Evolutionary conservation across 1,140 invertebrate genomes (phyloP).

Genomic region (Megalonaias nervosa): DNA sequence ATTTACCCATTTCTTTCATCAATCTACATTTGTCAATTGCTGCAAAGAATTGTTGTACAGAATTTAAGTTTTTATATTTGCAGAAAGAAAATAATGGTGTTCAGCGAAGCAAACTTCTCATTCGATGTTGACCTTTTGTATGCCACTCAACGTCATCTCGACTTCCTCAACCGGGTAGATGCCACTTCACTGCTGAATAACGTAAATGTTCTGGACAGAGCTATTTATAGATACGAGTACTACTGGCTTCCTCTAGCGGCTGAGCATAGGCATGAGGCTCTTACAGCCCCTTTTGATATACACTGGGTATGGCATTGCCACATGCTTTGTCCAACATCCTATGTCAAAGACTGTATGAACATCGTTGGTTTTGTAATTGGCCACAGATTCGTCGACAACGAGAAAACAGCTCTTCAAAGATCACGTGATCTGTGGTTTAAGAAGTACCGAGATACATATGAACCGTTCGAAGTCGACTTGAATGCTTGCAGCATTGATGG

Average conservation of each 20-base stretch:
- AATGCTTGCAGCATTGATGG: background rate
- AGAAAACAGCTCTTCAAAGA: too few relatives aligned
- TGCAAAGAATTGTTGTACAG: too few relatives aligned
- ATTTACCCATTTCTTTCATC: too few relatives aligned
- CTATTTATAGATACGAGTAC: slow-evolving; percentile 22
- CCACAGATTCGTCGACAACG: slow-evolving; percentile 39
- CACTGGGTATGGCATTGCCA: slow-evolving; percentile 74
- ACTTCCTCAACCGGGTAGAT: slow-evolving; percentile 12
- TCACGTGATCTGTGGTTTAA: slow-evolving; percentile 12
- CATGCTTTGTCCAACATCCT: slow-evolving; percentile 69
- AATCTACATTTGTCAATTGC: too few relatives aligned
- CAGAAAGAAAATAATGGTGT: too few relatives aligned
- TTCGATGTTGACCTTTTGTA: slow-evolving; percentile 14
- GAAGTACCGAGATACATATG: slow-evolving; percentile 3
- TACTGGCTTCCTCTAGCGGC: slow-evolving; percentile 15
- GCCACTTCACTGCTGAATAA: background rate
- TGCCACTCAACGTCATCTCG: slow-evolving; percentile 1
- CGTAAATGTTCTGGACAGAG: slow-evolving; percentile 3
- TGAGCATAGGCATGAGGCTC: slow-evolving; percentile 17
- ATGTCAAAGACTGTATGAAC: slow-evolving; percentile 67
- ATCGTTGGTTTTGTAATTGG: slow-evolving; percentile 67
- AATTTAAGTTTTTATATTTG: too few relatives aligned
- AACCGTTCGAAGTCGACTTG: slow-evolving; percentile 13
- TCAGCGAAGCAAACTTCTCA: too few relatives aligned
- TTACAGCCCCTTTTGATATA: slow-evolving; percentile 72